A percentile compares a stretch with the other conserved stretches of the same genome.
phyloP scores from a whole-genome alignment of 1,140 invertebrate genomes.

The Chlorops oryzae region DNA sequence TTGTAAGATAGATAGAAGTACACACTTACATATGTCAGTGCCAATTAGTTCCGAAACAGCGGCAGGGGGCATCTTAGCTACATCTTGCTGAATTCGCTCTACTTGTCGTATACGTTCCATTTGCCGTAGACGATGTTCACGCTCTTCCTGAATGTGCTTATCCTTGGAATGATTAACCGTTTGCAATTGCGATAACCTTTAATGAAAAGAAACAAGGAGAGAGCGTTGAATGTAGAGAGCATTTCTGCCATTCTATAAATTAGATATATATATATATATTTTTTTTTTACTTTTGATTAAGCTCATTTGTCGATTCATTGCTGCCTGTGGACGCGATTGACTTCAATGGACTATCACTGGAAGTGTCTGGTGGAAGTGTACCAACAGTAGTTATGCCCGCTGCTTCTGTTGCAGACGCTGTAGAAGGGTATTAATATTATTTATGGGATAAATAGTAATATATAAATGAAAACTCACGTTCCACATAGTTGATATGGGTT shows the following conservation, averaged over 20 bases:
- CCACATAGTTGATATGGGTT: conserved; percentile 20
- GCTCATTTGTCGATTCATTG: conserved; percentile 21
- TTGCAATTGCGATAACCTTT: conserved; percentile 64
- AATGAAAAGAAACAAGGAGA: conserved; percentile 3
- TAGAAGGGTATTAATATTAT: no score
- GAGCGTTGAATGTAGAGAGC: not conserved
- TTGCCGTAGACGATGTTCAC: conserved; percentile 67
- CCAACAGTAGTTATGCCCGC: conserved; percentile 4
- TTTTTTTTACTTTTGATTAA: conserved; percentile 36
- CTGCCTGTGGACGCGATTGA: no score
- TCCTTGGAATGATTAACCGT: conserved; percentile 65
- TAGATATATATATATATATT: not conserved
- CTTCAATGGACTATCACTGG: no score
- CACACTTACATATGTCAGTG: conserved; percentile 55
- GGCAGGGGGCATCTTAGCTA: conserved; percentile 60
- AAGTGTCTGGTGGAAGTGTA: no score
- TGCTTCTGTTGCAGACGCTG: no score
- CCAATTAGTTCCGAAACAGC: conserved; percentile 61
- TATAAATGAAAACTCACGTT: conserved; percentile 17
- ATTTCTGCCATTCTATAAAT: not conserved
- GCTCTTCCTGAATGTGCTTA: conserved; percentile 65
- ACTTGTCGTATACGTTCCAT: conserved; percentile 68
- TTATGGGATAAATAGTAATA: conserved; percentile 3
- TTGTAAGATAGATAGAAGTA: conserved; percentile 12
- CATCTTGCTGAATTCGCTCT: conserved; percentile 63